These are phyloP conservation scores for Apamea anceps DNA, from an alignment of 2,888 invertebrate genomes.

Conservation along the genomic window DNA sequence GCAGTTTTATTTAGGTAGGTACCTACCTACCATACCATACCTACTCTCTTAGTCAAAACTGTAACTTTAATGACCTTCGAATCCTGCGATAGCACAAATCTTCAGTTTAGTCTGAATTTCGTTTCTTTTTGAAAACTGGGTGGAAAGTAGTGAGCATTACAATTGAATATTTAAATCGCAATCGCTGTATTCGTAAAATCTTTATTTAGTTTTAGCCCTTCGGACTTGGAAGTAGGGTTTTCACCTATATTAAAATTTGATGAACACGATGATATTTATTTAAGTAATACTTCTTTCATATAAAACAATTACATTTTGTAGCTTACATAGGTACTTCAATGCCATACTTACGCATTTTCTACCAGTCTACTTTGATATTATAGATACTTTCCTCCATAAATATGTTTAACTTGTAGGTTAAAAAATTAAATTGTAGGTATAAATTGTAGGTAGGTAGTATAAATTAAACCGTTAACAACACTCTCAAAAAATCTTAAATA, in stretches of 20 bases:
- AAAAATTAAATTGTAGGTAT: too few relatives aligned
- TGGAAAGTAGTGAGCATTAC: background rate
- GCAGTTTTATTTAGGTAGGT: background rate
- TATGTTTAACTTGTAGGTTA: too few relatives aligned
- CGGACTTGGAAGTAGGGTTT: background rate
- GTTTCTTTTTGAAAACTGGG: background rate
- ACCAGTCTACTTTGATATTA: background rate
- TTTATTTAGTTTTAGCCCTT: constrained; percentile 18
- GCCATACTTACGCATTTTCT: background rate
- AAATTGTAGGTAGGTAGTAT: background rate
- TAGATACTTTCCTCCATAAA: background rate
- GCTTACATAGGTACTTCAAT: background rate
- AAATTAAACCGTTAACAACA: background rate
- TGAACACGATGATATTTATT: background rate
- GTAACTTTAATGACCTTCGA: background rate
- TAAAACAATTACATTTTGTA: background rate
- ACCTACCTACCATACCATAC: too few relatives aligned
- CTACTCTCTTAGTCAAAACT: background rate
- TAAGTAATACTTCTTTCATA: background rate
- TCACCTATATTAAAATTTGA: background rate
- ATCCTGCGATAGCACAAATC: background rate
- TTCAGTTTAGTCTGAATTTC: background rate
- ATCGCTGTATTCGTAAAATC: constrained; percentile 24
- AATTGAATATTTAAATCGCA: constrained; percentile 36
- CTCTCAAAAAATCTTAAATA: background rate